These are phyloP conservation scores for Rutpela maculata DNA, from an alignment of 2,888 invertebrate species.

Conservation along the genomic window DNA sequence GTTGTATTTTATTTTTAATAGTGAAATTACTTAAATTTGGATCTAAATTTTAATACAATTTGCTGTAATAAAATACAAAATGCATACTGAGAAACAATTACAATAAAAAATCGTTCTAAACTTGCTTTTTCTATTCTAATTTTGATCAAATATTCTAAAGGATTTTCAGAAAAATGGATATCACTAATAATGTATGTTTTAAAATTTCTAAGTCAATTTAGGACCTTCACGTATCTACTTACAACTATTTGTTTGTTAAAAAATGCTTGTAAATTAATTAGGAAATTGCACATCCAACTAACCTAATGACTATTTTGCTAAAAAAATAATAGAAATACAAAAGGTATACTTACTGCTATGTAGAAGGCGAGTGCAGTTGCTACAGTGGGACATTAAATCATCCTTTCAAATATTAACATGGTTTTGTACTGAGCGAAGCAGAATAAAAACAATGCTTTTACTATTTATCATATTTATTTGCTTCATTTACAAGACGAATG, in stretches of 20 bases:
- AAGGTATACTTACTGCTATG: constrained; percentile 15
- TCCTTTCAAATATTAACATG: neutral
- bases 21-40: no score
- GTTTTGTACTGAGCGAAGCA: neutral
- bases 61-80: no score
- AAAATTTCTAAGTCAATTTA: neutral
- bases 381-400: neutral
- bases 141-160: no score
- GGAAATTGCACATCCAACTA: neutral
- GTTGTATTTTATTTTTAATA: no score
- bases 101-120: no score
- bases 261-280: neutral
- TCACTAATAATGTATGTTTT: no score
- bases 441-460: neutral
- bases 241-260: neutral
- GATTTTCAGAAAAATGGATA: no score
- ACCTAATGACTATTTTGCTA: constrained; percentile 3
- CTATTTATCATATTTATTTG: neutral
- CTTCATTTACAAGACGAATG: neutral
- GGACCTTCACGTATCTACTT: neutral
- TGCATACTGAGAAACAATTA: no score
- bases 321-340: constrained; percentile 8
- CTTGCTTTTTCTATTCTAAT: no score
- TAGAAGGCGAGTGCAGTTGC: neutral
- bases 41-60: no score